Evolutionary conservation across 2,797 vertebrate species (phyloP).

Genomic region (Zonotrichia albicollis): DNA sequence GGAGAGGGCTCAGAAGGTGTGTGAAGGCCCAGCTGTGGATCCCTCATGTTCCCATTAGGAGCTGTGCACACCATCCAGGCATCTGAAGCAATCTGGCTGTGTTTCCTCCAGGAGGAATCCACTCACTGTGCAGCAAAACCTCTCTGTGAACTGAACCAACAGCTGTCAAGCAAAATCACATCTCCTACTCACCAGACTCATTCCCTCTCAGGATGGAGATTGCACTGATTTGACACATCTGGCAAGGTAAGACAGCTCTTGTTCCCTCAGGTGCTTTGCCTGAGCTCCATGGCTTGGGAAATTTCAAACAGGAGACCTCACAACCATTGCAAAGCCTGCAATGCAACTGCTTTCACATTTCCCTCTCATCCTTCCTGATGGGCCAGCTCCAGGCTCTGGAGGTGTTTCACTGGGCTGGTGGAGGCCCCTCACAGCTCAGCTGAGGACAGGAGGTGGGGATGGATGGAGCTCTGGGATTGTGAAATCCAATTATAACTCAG

Average conservation of each 20-base stretch:
- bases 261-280: neutral
- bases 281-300: neutral
- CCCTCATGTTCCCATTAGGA: neutral
- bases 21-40: neutral
- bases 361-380: neutral
- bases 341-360: neutral
- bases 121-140: neutral
- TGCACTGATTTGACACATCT: neutral
- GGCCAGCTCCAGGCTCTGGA: neutral
- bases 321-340: neutral
- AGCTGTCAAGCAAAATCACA: neutral
- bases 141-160: neutral
- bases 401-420: neutral
- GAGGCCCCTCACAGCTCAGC: fast-evolving
- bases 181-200: neutral
- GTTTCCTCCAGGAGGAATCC: neutral
- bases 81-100: neutral
- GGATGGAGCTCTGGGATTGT: neutral
- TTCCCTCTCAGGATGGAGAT: neutral
- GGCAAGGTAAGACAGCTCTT: neutral
- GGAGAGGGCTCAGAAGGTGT: neutral
- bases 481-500: neutral
- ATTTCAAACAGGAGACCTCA: neutral
- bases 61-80: fast-evolving
- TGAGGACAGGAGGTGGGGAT: neutral